phyloP scores from a whole-genome alignment of 2,113 vertebrate genomes.

The Protobothrops flavoviridis region DNA sequence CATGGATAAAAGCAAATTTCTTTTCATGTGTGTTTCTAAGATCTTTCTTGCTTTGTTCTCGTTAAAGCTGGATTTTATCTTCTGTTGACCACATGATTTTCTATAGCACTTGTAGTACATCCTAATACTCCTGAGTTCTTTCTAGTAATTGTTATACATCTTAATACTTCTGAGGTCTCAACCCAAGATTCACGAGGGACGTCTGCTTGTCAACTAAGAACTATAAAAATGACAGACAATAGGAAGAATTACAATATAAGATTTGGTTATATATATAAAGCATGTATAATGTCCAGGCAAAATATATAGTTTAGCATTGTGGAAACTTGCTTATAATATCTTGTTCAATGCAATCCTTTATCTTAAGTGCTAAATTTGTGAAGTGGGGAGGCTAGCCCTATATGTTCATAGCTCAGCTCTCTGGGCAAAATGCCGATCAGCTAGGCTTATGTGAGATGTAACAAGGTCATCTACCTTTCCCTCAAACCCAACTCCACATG shows the following conservation, averaged over 20 bases:
- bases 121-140: background rate
- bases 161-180: background rate
- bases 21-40: background rate
- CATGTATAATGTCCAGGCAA: background rate
- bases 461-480: background rate
- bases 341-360: background rate
- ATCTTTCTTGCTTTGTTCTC: background rate
- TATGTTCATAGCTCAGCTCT: background rate
- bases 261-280: background rate
- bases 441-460: background rate
- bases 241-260: background rate
- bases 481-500: background rate
- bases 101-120: background rate
- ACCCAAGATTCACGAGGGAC: background rate
- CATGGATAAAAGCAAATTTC: background rate
- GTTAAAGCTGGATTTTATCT: background rate
- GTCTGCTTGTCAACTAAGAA: background rate
- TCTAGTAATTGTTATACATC: background rate
- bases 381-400: background rate
- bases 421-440: background rate
- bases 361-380: background rate
- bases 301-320: background rate
- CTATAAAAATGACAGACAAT: background rate
- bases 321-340: background rate
- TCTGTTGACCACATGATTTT: background rate